Conservation (phyloP, 2,113 vertebrate genomes). For the Thryonomys swinderianus region DNA sequence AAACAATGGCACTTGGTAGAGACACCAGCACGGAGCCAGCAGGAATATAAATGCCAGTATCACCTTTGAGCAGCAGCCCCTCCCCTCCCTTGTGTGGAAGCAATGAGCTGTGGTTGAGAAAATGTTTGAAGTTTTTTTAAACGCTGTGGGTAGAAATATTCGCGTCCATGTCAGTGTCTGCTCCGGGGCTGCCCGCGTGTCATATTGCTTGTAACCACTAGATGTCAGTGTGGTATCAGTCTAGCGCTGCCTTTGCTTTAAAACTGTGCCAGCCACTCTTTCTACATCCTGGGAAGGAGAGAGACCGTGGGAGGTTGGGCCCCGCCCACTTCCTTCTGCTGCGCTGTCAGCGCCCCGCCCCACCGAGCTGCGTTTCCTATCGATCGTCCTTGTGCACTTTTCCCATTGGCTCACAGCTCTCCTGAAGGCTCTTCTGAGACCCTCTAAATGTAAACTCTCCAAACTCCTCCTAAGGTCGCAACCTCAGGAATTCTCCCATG, state of each 20-base stretch:
- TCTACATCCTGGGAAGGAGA: not conserved
- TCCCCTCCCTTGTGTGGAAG: not conserved
- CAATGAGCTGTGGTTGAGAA: not conserved
- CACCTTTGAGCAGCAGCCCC: not conserved
- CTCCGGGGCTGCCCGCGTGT: not conserved
- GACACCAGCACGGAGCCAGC: not conserved
- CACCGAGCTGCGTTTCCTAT: not conserved
- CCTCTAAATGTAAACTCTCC: constrained; percentile 37
- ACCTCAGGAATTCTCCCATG: not conserved
- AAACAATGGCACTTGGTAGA: not conserved
- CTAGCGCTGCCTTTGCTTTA: not conserved
- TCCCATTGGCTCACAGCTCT: constrained; percentile 42
- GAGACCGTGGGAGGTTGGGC: not conserved
- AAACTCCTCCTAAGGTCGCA: not conserved
- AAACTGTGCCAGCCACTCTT: not conserved
- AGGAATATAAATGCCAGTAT: not conserved
- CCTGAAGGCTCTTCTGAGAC: not conserved
- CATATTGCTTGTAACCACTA: constrained; percentile 72
- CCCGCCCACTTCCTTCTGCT: not conserved
- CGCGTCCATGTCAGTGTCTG: not conserved
- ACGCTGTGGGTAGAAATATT: not conserved
- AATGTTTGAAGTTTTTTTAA: not conserved
- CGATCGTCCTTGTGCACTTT: not conserved
- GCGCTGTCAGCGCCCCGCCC: not conserved
- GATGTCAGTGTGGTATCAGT: constrained; percentile 80